These are phyloP conservation scores for Petaurus breviceps DNA, from an alignment of 2,113 vertebrate species.

Conservation along the genomic window DNA sequence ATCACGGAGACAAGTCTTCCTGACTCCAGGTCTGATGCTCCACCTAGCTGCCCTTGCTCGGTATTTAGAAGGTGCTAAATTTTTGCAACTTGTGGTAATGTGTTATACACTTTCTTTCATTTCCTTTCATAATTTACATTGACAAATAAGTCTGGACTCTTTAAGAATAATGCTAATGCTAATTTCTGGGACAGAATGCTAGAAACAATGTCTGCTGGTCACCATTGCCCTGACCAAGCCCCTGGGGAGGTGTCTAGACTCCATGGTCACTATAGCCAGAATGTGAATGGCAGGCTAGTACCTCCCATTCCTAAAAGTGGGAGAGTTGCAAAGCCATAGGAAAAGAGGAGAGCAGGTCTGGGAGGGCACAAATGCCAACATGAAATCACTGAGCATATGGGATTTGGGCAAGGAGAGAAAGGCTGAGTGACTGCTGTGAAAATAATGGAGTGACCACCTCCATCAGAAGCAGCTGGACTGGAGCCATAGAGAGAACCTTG, in stretches of 20 bases:
- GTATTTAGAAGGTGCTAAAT: not conserved
- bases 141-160: not conserved
- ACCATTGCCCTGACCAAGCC: not conserved
- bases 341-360: not conserved
- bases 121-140: not conserved
- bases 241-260: no score
- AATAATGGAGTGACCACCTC: no score
- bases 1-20: not conserved
- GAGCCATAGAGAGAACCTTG: no score
- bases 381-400: not conserved
- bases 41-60: not conserved
- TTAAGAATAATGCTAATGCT: no score
- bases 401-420: not conserved
- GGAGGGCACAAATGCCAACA: not conserved
- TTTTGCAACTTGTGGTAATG: not conserved
- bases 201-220: not conserved
- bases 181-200: not conserved
- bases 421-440: not conserved
- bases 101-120: not conserved
- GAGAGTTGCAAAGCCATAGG: not conserved
- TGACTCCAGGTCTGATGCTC: not conserved
- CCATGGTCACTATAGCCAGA: not conserved
- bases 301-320: not conserved
- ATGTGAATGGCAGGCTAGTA: not conserved
- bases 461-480: not conserved